Conservation (phyloP, 2,797 vertebrate genomes). For the Tachyglossus aculeatus region DNA sequence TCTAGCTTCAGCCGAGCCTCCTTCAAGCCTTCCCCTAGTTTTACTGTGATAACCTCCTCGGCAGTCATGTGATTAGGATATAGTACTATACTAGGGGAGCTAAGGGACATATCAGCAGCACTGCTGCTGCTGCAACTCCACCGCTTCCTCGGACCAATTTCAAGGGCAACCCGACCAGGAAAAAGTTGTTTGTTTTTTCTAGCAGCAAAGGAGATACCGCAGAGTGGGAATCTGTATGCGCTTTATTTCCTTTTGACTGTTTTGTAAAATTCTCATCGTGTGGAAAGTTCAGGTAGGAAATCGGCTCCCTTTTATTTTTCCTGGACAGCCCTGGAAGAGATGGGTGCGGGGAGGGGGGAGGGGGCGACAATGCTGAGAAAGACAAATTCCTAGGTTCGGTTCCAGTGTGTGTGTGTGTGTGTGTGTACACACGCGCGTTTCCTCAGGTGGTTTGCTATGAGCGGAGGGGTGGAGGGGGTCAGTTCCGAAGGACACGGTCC, state of each 20-base stretch:
- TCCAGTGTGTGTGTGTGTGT: neutral
- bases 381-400: neutral
- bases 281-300: conserved; percentile 22
- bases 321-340: no score
- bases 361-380: neutral
- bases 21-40: conserved; percentile 79
- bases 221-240: neutral
- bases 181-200: neutral
- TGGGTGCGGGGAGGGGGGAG: neutral
- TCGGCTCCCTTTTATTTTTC: neutral
- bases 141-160: neutral
- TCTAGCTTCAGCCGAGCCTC: conserved; percentile 86
- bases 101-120: conserved; percentile 57
- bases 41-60: conserved; percentile 60
- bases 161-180: neutral
- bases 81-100: conserved; percentile 73
- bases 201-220: neutral
- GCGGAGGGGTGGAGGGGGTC: neutral
- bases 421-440: neutral
- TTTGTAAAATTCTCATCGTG: neutral
- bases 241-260: neutral
- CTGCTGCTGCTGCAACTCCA: conserved; percentile 53
- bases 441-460: neutral
- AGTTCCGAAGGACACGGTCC: neutral
- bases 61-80: conserved; percentile 79